Base-by-base conservation (phyloP, 2,888 invertebrate genomes). In the Ryuthela nishihirai region DNA sequence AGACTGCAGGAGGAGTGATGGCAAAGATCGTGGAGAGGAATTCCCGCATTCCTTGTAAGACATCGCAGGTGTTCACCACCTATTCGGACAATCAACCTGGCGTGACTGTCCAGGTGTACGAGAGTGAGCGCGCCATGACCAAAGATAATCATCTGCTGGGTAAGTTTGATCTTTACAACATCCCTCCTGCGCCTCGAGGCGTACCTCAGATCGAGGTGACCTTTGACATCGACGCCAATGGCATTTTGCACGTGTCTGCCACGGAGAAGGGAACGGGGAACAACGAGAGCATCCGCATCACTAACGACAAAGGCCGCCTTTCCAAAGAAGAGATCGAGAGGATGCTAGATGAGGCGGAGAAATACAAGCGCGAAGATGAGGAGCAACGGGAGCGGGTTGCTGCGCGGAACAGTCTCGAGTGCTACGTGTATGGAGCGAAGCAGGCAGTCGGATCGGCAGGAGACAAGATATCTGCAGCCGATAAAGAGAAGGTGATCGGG, bases 11-110 rank as follows among this genome's bases (percentile, higher is more conserved):
- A 4, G 66, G 87, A n/a, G 85, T 87, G 1, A 87, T 87, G 87
- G 80, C 88, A 0, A 85, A 85, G 59, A 76, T 91, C 15, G 85
- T 91, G 20, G 86, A 88, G 70, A 81, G 90, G 66, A 89, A 89
- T 70, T 81, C 85, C 0, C 81, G 86, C 54, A 88, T 89, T 67
- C 86, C 85, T 0, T 83, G 83, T 69, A 85, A 85, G 64, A 83
- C 84, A 72, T 78, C 82, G 0, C 82, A 85, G 71, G 84, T 82
- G 0, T 95, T 94, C 72, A 89, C 92, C 3, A 95, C 94, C 0
- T 93, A 91, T 72, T 79, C 88, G 15, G 94, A 95, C 75, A 93
- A 93, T 70, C 94, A 95, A 72, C 85, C 88, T 17, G 89, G 87
- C 29, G 91, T 92, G 0, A 85, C 87, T 29, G 89, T 92, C 68